Evolutionary conservation across 2,888 invertebrate species (phyloP).

Genomic region (Xestoiulus laeticollis): DNA sequence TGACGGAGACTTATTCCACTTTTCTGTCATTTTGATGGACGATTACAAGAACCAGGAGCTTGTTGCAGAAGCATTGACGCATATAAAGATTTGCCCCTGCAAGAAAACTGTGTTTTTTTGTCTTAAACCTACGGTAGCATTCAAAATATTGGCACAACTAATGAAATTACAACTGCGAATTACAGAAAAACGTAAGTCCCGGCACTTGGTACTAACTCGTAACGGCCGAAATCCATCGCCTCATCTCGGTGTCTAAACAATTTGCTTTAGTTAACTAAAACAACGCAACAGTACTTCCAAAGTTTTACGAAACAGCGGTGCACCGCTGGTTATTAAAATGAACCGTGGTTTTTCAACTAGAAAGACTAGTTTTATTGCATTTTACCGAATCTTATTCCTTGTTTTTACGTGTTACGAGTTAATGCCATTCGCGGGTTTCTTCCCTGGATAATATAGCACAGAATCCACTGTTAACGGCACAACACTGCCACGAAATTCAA

Average conservation of each 20-base stretch:
- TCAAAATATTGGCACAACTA: conserved; percentile 48
- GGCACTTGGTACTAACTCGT: neutral
- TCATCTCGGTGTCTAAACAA: neutral
- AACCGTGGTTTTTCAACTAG: neutral
- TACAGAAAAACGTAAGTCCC: neutral
- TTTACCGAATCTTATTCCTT: neutral
- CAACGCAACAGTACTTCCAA: neutral
- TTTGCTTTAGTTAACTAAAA: neutral
- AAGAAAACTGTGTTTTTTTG: neutral
- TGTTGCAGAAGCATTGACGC: neutral
- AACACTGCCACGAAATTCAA: conserved; percentile 14
- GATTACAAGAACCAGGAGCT: neutral
- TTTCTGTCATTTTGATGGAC: neutral
- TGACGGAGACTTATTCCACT: conserved; percentile 1
- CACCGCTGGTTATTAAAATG: too few relatives aligned
- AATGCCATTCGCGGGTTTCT: neutral
- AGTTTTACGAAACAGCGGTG: too few relatives aligned
- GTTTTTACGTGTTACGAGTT: neutral
- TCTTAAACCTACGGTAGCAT: neutral
- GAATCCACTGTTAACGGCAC: conserved; percentile 24
- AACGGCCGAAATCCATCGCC: neutral
- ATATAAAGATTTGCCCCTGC: neutral
- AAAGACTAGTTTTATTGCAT: neutral
- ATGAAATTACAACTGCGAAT: conserved; percentile 27
- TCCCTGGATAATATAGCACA: neutral